Base-by-base conservation (phyloP, 1,140 invertebrate species). In the Aphidius gifuensis region DNA sequence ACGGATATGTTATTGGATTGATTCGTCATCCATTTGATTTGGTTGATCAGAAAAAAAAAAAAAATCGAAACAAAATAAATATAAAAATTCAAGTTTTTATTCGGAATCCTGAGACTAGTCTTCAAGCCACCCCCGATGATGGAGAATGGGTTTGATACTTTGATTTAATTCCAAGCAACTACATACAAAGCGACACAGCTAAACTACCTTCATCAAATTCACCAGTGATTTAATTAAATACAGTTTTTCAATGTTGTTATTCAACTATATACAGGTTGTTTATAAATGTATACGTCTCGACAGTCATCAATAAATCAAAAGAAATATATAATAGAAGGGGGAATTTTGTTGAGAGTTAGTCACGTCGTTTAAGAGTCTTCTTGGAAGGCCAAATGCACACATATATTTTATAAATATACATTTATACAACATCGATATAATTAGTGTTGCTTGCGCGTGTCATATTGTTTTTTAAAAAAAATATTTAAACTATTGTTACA, bases 181-280 rank as follows among this genome's bases (percentile, higher is more conserved):
- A 32, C 23, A 32, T 32, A 32, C 23, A 32, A 32, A 32, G 23
- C 23, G 23, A 32, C 23, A 32, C 23, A 32, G 23, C 23, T 32
- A 32, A 32, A 32, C 47, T 49, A 11, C 9, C 8, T n/a, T 54
- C 53, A 57, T 64, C 67, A 58, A 45, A 58, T 61, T 59, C 61
- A 43, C 53, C 8, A 53, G 54, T 62, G 62, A 62, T 69, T 73
- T 74, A 75, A 78, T 78, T 74, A 70, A 77, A 76, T 75, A 71
- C 70, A 66, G 68, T 74, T 77, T 77, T 77, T 77, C 73, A 66
- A 59, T 44, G 60, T 61, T 42, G 53, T 54, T 50, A 50, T 46
- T 32, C 62, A 59, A 32, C 39, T 58, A 32, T 32, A 32, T 32
- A 32, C 23, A 32, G 23, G 23, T 32, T 32, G 23, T 32, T 32